Base-by-base conservation (phyloP, 2,888 invertebrate genomes). In the Tenthredo notha region DNA sequence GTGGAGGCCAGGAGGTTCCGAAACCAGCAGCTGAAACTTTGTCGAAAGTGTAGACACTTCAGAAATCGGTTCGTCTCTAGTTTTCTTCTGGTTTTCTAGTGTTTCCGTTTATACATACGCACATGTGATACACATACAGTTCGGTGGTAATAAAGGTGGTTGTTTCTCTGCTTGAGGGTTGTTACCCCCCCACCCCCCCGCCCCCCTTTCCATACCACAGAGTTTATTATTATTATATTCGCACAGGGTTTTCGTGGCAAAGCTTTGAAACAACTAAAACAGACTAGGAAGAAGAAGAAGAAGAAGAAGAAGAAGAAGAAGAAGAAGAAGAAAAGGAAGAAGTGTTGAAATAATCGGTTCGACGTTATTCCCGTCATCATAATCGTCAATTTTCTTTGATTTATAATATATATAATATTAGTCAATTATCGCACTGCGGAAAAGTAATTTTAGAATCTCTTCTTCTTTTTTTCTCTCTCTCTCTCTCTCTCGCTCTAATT, bases 111-210 rank as follows among this genome's bases (percentile, higher is more conserved):
- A 0, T 72, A 47, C 47, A 47, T 47, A 47, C 47, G 47, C 3
- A 15, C 47, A 12, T 43, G 2, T n/a, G n/a, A n/a, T 12, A 10
- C 10, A 43, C 40, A 43, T 43, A 43, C 10, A 43, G 40, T 9
- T 18, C 4, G 5, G 18, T 18, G 5, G 18, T 18, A 4, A n/a
- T 54, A n/a, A 10, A 21, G 10, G 72, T 21, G 25, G 72, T 74
- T 74, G 72, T 74, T 74, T 74, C 72, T 43, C 72, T 43, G 72
- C 72, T 74, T 43, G 40, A 21, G 72, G 43, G 40, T 74, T 74
- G 72, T 74, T 43, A 10, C 18, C 18, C 25, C 61, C 70, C 21
- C 18, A 33, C 25, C 61, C 70, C 21, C 18, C 18, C 25, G n/a
- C 21, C 18, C 18, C 25, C 61, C 70, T 9, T 15, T 29, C 18